Evolutionary conservation across 2,113 vertebrate genomes (phyloP).

Genomic region (Siniperca knerii): DNA sequence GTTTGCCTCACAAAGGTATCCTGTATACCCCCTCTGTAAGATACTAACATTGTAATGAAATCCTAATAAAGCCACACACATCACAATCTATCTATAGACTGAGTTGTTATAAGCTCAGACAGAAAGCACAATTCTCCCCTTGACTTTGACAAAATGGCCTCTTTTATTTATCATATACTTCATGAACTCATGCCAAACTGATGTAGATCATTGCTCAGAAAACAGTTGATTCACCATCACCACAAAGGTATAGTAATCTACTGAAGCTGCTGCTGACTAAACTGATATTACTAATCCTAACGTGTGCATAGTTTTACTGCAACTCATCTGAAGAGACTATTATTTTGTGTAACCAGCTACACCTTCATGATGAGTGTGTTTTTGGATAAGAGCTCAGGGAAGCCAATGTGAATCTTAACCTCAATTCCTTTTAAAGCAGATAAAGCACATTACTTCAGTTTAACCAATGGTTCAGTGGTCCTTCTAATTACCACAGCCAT

Average conservation of each 20-base stretch:
- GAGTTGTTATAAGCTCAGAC: slow-evolving; percentile 31
- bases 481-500: slow-evolving; percentile 71
- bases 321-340: not conserved
- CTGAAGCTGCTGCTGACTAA: not conserved
- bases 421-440: slow-evolving; percentile 50
- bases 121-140: slow-evolving; percentile 16
- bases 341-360: slow-evolving; percentile 9
- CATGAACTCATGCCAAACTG: slow-evolving; percentile 17
- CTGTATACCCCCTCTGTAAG: slow-evolving; percentile 58
- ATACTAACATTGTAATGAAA: slow-evolving; percentile 68
- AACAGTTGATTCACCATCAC: slow-evolving; percentile 9
- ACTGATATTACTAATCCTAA: not conserved
- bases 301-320: slow-evolving; percentile 2
- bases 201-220: slow-evolving; percentile 13
- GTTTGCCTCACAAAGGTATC: slow-evolving; percentile 69
- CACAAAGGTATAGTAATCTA: not conserved
- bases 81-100: slow-evolving; percentile 38
- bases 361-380: slow-evolving; percentile 34
- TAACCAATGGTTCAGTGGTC: slow-evolving; percentile 71
- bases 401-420: slow-evolving; percentile 29
- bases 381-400: slow-evolving; percentile 17
- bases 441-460: slow-evolving; percentile 70
- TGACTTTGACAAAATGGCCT: slow-evolving; percentile 2
- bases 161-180: slow-evolving; percentile 14
- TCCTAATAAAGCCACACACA: slow-evolving; percentile 57